phyloP scores from a whole-genome alignment of 2,888 invertebrate genomes.

The Lottia scabra region DNA sequence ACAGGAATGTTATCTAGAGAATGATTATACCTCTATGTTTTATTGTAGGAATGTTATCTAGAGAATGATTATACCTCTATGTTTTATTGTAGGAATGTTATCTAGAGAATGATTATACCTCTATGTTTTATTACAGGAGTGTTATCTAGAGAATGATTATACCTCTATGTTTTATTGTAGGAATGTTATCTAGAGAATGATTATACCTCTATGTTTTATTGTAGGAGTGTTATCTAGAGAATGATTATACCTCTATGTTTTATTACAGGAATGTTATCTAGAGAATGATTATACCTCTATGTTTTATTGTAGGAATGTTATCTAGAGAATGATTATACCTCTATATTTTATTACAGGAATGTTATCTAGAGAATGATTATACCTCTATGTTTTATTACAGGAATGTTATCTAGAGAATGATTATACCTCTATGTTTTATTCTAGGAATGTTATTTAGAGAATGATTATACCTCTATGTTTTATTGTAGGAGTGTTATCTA shows the following conservation, averaged over 20 bases:
- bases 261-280: no score
- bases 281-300: constrained; percentile 91
- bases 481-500: no score
- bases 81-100: no score
- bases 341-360: constrained; percentile 86
- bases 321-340: constrained; percentile 89
- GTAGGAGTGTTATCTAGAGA: constrained; percentile 88
- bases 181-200: constrained; percentile 91
- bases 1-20: constrained; percentile 88
- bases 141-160: constrained; percentile 89
- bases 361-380: constrained; percentile 89
- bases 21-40: constrained; percentile 88
- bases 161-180: constrained; percentile 87
- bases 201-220: constrained; percentile 86
- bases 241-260: constrained; percentile 88
- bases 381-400: constrained; percentile 87
- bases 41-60: no score
- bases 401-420: constrained; percentile 91
- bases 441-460: constrained; percentile 88
- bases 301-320: no score
- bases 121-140: constrained; percentile 86
- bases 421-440: constrained; percentile 86
- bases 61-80: constrained; percentile 91
- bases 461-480: constrained; percentile 88
- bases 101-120: constrained; percentile 89